Base-by-base conservation (phyloP, 2,797 vertebrate species). In the Poeciliopsis turneri region DNA sequence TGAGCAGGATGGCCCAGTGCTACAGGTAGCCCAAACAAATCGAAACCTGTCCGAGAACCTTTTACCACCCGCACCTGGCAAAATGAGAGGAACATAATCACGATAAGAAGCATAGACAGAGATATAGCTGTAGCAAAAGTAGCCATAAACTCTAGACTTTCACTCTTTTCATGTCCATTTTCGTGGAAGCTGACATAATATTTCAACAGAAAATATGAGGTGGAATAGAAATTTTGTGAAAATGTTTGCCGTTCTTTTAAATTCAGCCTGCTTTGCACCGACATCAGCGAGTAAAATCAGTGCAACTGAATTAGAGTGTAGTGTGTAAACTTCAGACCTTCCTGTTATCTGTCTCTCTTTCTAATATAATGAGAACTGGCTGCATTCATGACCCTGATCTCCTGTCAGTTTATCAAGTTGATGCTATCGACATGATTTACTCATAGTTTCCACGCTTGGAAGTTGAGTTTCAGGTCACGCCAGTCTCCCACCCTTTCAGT, bases 41-140 rank as follows among this genome's bases (percentile, higher is more conserved):
- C 49, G 73, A 82, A 80, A 79, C 92, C 86, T 81, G 55, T 28
- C 75, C 78, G 82, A 86, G 84, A 92, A 88, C 43, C 69, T 18
- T 53, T 3, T 81, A 53, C 61, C 64, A 61, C 0, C 10, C 25
- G 12, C 30, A 77, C 51, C 68, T 4, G 39, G 8, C 10, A 81
- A 78, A 83, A 84, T 30, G 18, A 30, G 8, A 47, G 28, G 7
- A 47, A 12, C 12, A 5, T 16, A 16, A 16, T 28, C 57, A 18
- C 47, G 45, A 51, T 12, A 75, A 72, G 51, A 77, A 16, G 8
- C 49, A 23, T 23, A 30, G 25, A 64, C 51, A 47, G 36, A 78
- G 72, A 18, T 49, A 13, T 3, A 11, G 41, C 1, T 13, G 20
- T 0, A 1, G 28, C 5, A 30, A 61, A 61, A 36, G 33, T 11